phyloP scores from a whole-genome alignment of 1,140 invertebrate species.

The Drosophila cardini region DNA sequence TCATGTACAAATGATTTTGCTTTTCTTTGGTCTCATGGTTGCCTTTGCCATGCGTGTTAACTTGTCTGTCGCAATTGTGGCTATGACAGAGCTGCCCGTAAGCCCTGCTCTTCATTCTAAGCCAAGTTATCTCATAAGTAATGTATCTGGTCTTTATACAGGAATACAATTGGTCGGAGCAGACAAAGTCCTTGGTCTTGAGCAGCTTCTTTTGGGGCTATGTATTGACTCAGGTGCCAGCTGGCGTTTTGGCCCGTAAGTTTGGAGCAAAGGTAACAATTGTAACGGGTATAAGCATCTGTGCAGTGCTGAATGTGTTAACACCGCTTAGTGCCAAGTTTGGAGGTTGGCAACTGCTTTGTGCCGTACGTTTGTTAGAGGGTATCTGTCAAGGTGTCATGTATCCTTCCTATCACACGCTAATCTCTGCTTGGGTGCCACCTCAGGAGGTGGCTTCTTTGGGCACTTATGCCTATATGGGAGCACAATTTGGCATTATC shows the following conservation, averaged over 20 bases:
- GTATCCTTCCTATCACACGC: conserved; percentile 91
- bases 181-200: conserved; percentile 86
- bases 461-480: conserved; percentile 87
- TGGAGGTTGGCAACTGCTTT: conserved; percentile 87
- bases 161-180: conserved; percentile 85
- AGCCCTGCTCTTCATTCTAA: conserved; percentile 33
- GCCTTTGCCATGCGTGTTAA: conserved; percentile 88
- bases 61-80: conserved; percentile 88
- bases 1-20: conserved; percentile 87
- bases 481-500: conserved; percentile 90
- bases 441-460: conserved; percentile 86
- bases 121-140: not conserved
- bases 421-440: conserved; percentile 92
- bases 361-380: conserved; percentile 88
- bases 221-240: conserved; percentile 87
- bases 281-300: conserved; percentile 86
- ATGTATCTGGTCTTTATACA: conserved; percentile 70
- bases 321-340: conserved; percentile 78
- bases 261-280: conserved; percentile 89
- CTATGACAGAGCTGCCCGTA: conserved; percentile 77
- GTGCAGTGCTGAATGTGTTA: conserved; percentile 84
- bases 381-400: conserved; percentile 92
- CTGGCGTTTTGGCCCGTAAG: conserved; percentile 88
- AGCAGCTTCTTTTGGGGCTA: conserved; percentile 89
- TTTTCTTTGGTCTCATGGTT: conserved; percentile 87